A percentile compares a stretch with the other conserved stretches of the same genome.
phyloP scores from a whole-genome alignment of 2,113 vertebrate species.

The Drymodes brunneopygia region DNA sequence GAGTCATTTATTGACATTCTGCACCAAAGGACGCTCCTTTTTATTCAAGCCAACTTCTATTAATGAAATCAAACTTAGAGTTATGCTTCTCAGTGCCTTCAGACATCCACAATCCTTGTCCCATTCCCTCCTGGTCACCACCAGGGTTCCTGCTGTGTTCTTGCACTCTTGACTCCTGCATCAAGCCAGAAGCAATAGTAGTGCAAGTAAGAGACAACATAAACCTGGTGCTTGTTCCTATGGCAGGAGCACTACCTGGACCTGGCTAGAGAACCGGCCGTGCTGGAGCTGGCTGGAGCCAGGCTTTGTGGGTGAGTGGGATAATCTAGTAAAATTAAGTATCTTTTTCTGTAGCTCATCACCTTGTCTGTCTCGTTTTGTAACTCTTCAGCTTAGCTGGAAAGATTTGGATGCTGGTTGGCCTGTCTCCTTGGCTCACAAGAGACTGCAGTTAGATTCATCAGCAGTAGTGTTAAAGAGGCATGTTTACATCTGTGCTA shows the following conservation, averaged over 20 bases:
- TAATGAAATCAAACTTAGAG: not conserved
- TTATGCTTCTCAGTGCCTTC: not conserved
- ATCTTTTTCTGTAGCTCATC: not conserved
- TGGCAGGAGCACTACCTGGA: not conserved
- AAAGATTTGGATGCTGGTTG: not conserved
- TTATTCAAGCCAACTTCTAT: not conserved
- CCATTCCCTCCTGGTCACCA: not conserved
- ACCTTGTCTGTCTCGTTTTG: not conserved
- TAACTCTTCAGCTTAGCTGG: not conserved
- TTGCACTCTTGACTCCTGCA: slow-evolving; percentile 3
- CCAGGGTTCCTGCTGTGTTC: not conserved
- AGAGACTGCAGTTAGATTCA: not conserved
- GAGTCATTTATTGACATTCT: not conserved
- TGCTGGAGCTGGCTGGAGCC: not conserved
- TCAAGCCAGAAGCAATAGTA: not conserved
- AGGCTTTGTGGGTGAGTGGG: not conserved
- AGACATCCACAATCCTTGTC: not conserved
- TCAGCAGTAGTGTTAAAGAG: not conserved
- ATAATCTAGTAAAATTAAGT: not conserved
- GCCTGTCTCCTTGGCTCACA: not conserved
- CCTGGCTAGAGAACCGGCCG: rapidly evolving
- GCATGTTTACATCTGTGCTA: not conserved
- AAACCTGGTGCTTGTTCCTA: not conserved
- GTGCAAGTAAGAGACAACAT: not conserved
- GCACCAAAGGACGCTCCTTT: not conserved